These are phyloP conservation scores for Parotocinclus haroldoi DNA, from an alignment of 2,797 vertebrate species.

Conservation along the genomic window DNA sequence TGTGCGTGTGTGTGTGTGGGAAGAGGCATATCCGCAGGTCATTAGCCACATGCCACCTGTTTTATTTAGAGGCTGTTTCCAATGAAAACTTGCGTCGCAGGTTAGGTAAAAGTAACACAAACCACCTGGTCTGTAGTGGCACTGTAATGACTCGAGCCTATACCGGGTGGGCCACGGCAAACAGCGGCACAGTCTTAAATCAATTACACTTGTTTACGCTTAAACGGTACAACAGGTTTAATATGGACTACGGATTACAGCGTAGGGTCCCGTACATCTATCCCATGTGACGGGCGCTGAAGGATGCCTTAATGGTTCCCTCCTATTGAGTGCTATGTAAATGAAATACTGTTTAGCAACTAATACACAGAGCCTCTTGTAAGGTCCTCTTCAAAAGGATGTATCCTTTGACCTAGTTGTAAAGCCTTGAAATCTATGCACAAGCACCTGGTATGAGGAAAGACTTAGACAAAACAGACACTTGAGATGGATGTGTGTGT, in stretches of 20 bases:
- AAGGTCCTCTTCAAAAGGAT: conserved; percentile 77
- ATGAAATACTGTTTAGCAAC: conserved; percentile 68
- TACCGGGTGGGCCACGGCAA: too few relatives aligned
- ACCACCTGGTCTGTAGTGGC: too few relatives aligned
- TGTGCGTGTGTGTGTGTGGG: conserved; percentile 16
- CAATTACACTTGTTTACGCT: too few relatives aligned
- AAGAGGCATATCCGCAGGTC: conserved; percentile 48
- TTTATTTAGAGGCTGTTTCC: conserved; percentile 37
- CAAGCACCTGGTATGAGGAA: conserved; percentile 74
- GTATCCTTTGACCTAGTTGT: conserved; percentile 83
- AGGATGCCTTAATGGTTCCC: conserved; percentile 69
- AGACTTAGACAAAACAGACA: conserved; percentile 90
- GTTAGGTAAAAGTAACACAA: too few relatives aligned
- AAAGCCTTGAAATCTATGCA: conserved; percentile 74
- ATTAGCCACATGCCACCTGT: conserved; percentile 37
- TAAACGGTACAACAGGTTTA: too few relatives aligned
- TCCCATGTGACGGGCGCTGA: conserved; percentile 32
- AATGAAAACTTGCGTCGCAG: too few relatives aligned
- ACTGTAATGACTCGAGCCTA: too few relatives aligned
- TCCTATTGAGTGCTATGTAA: conserved; percentile 76
- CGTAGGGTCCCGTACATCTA: too few relatives aligned
- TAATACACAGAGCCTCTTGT: conserved; percentile 77
- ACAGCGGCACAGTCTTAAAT: too few relatives aligned
- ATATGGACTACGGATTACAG: too few relatives aligned
- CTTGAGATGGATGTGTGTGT: conserved; percentile 64